Percentiles rank a stretch among this genome's conserved stretches.
These are phyloP conservation scores for Sebastolobus alascanus DNA, from an alignment of 2,797 vertebrate species.

Conservation along the genomic window DNA sequence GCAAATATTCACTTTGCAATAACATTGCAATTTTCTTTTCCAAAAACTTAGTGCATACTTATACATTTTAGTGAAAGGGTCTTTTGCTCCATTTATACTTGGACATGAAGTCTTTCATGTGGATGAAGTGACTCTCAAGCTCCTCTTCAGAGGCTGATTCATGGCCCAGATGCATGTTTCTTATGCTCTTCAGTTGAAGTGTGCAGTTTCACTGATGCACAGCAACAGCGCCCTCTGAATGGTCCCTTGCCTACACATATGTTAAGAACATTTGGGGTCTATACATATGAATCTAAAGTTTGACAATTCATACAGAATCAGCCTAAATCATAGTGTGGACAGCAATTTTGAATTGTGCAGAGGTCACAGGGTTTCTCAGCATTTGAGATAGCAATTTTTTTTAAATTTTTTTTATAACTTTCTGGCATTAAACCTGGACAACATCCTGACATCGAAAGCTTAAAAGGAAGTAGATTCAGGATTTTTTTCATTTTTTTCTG, in stretches of 20 bases:
- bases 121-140: not conserved
- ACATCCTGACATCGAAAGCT: not conserved
- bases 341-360: not conserved
- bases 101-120: slow-evolving; percentile 6
- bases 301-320: not conserved
- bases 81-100: not conserved
- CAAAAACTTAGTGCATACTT: not conserved
- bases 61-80: not conserved
- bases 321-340: not conserved
- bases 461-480: not conserved
- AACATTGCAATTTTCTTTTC: not conserved
- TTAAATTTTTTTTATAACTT: not conserved
- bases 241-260: not conserved
- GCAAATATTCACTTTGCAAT: not conserved
- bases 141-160: not conserved
- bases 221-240: not conserved
- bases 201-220: slow-evolving; percentile 3
- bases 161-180: slow-evolving; percentile 1
- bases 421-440: not conserved
- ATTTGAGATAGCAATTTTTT: not conserved
- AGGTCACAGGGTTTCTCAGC: not conserved
- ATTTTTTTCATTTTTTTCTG: not conserved
- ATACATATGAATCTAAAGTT: slow-evolving; percentile 1
- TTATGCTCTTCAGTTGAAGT: slow-evolving; percentile 13
- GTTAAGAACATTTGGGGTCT: not conserved